Conservation (phyloP, 1,140 invertebrate species). For the Heliconius hermathena region DNA sequence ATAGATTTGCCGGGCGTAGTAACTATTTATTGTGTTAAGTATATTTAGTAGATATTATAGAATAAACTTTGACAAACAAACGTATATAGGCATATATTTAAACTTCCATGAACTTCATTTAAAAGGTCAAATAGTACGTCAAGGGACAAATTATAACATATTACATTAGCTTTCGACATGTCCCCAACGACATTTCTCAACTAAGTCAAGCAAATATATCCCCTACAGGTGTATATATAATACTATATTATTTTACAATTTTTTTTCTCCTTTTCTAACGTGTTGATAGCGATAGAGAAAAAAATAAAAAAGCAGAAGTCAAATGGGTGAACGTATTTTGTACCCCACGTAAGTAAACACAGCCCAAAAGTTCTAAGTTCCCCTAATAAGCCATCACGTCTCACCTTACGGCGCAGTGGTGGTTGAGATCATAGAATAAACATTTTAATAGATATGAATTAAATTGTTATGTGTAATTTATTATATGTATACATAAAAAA, state of each 20-base stretch:
- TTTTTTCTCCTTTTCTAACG: conserved; percentile 41
- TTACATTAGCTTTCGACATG: conserved; percentile 58
- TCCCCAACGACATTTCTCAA: conserved; percentile 62
- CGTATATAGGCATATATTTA: no score
- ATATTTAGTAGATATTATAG: no score
- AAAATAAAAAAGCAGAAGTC: conserved; percentile 50
- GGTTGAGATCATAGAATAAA: conserved; percentile 53
- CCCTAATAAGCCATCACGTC: conserved; percentile 75
- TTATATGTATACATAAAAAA: no score
- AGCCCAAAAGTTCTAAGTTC: conserved; percentile 76
- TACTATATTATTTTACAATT: neutral
- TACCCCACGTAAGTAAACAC: conserved; percentile 63
- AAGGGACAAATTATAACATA: conserved; percentile 63
- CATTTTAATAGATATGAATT: neutral
- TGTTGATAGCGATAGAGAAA: conserved; percentile 41
- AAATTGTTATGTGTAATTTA: neutral
- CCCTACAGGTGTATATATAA: conserved; percentile 48
- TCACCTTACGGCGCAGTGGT: conserved; percentile 71
- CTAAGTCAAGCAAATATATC: neutral
- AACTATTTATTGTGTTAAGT: neutral
- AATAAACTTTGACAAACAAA: no score
- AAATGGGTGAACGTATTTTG: conserved; percentile 62
- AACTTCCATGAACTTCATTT: neutral
- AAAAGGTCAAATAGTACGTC: neutral
- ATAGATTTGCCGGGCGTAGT: neutral